Conservation (phyloP, 2,113 vertebrate genomes). For the Puffinus mauretanicus region DNA sequence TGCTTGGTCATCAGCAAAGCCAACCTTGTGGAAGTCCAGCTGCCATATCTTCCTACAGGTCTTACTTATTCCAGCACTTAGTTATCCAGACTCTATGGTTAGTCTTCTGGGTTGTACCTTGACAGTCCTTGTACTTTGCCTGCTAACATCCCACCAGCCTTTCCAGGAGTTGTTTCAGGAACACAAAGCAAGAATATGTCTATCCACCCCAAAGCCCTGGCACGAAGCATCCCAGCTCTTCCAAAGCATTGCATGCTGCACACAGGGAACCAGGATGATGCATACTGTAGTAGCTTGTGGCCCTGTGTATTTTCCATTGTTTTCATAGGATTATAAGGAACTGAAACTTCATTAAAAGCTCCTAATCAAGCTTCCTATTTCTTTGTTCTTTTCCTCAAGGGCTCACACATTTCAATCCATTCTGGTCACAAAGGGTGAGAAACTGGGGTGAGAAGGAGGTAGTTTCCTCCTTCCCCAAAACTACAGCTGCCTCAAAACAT, state of each 20-base stretch:
- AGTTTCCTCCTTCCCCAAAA: neutral
- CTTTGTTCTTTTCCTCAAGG: neutral
- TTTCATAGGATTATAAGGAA: neutral
- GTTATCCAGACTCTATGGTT: neutral
- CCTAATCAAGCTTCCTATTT: neutral
- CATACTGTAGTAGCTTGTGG: neutral
- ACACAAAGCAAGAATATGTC: neutral
- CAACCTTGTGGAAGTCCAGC: neutral
- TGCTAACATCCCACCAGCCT: neutral
- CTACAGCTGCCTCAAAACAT: neutral
- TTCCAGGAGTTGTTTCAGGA: neutral
- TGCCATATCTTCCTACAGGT: neutral
- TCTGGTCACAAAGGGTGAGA: neutral
- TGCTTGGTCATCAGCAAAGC: neutral
- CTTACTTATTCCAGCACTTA: neutral
- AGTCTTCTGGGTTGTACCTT: neutral
- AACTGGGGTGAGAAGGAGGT: neutral
- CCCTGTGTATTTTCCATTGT: neutral
- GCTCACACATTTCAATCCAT: neutral
- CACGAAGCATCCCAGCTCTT: neutral
- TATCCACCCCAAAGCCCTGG: neutral
- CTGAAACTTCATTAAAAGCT: neutral
- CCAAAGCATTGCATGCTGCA: neutral
- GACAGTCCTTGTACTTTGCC: neutral
- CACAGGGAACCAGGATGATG: neutral